Base-by-base conservation (phyloP, 2,888 invertebrate genomes). In the Stenurella melanura region DNA sequence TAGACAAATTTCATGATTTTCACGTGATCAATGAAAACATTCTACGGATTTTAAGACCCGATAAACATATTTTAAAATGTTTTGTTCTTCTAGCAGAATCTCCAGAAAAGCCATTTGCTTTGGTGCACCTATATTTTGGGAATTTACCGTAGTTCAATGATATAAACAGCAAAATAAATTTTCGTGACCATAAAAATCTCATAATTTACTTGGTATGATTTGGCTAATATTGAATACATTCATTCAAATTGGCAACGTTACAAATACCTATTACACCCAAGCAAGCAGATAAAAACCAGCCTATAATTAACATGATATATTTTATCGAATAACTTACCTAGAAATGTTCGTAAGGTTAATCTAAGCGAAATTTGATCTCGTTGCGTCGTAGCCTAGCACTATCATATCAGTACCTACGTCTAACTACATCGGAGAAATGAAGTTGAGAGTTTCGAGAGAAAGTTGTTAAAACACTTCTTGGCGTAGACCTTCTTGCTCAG, bases 401-500 rank as follows among this genome's bases (percentile, higher is more conserved):
- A 30, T 63, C 26, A 34, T 63, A 63, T 34, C 34, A 34, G n/a
- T 11, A 34, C 61, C 61, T 63, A 17, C 10, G 10, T 34, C 15
- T 34, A 15, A 63, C 61, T 34, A 63, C 61, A 63, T 34, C 17
- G 17, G 17, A 1, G n/a, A 30, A 34, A 63, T 63, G 34, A 61
- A 61, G 12, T 63, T 34, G 21, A 3, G 30, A 34, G 30, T 10
- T 11, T 17, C 15, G 30, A n/a, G 61, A 30, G 17, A 17, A 63
- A 34, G 11, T 38, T 56, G 21, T 61, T 56, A 38, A 57, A 60
- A 42, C 54, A 56, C 17, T 56, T 50, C 57, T 74, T 74, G 74
- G 74, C 74, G 70, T 57, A 21, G 64, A 56, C 70, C 30, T 57
- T 21, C 70, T 75, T 42, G 26, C 70, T 57, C 69, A 56, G 63